Percentiles rank a stretch among this genome's conserved stretches.
Evolutionary conservation across 2,113 vertebrate genomes (phyloP).

Genomic region (Hyla sarda): DNA sequence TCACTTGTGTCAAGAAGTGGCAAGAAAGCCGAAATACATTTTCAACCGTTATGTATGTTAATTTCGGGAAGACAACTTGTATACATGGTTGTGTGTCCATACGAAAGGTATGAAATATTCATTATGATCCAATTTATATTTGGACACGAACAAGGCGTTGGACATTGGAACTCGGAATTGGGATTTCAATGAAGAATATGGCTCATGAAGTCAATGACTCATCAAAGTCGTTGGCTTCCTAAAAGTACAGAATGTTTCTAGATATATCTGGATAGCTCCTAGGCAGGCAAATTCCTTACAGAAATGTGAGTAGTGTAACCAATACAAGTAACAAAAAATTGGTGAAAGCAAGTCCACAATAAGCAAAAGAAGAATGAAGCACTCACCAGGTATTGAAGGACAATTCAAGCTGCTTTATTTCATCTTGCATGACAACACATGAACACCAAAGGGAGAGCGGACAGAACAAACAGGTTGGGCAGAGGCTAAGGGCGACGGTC

Average conservation of each 20-base stretch:
- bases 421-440: too few relatives aligned
- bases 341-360: too few relatives aligned
- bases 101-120: neutral
- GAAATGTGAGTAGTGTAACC: too few relatives aligned
- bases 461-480: too few relatives aligned
- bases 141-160: neutral
- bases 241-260: neutral
- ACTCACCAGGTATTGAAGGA: too few relatives aligned
- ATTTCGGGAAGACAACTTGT: neutral
- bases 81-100: neutral
- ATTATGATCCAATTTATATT: neutral
- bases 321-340: too few relatives aligned
- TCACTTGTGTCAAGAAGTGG: neutral
- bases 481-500: too few relatives aligned
- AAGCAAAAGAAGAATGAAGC: too few relatives aligned
- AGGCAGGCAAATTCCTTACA: neutral
- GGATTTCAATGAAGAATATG: neutral
- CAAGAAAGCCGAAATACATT: neutral
- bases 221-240: neutral
- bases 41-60: neutral
- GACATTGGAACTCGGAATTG: neutral
- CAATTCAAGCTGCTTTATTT: too few relatives aligned
- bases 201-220: neutral
- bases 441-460: too few relatives aligned
- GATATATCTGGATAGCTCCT: neutral